A percentile compares a stretch with the other conserved stretches of the same genome.
These are phyloP conservation scores for Catajapyx aquilonaris DNA, from an alignment of 1,140 invertebrate species.

Conservation along the genomic window DNA sequence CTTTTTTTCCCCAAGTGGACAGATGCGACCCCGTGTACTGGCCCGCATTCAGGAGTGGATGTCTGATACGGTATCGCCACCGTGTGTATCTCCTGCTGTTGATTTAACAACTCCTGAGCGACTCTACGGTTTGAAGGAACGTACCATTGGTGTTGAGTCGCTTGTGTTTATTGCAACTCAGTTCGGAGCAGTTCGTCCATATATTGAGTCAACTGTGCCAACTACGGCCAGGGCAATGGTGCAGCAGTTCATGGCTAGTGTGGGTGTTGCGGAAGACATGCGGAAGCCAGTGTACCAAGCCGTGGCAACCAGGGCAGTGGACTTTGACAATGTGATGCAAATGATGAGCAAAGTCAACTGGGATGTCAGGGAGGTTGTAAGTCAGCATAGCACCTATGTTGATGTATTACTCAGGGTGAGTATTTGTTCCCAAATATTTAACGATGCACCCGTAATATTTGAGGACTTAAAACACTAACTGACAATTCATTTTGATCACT, in stretches of 20 bases:
- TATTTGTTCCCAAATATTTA: too few relatives aligned
- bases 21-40: too few relatives aligned
- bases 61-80: conserved; percentile 34
- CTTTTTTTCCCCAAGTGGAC: too few relatives aligned
- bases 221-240: too few relatives aligned
- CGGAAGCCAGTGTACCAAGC: conserved; percentile 66
- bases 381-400: conserved; percentile 80
- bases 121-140: conserved; percentile 58
- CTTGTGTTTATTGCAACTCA: conserved; percentile 73
- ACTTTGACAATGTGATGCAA: conserved; percentile 51
- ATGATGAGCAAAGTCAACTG: conserved; percentile 78
- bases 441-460: too few relatives aligned
- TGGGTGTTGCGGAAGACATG: conserved; percentile 45
- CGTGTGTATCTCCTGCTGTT: conserved; percentile 44
- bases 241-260: too few relatives aligned
- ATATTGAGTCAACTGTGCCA: too few relatives aligned
- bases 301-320: conserved; percentile 55
- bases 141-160: conserved; percentile 81
- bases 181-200: conserved; percentile 57
- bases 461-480: too few relatives aligned
- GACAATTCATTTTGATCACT: too few relatives aligned
- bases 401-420: conserved; percentile 41
- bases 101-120: conserved; percentile 45
- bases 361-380: conserved; percentile 89
- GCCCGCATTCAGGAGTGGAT: too few relatives aligned